Evolutionary conservation across 2,797 vertebrate genomes (phyloP), one percentile per base, ranked within the genome.

Genomic region (Falco biarmicus): DNA sequence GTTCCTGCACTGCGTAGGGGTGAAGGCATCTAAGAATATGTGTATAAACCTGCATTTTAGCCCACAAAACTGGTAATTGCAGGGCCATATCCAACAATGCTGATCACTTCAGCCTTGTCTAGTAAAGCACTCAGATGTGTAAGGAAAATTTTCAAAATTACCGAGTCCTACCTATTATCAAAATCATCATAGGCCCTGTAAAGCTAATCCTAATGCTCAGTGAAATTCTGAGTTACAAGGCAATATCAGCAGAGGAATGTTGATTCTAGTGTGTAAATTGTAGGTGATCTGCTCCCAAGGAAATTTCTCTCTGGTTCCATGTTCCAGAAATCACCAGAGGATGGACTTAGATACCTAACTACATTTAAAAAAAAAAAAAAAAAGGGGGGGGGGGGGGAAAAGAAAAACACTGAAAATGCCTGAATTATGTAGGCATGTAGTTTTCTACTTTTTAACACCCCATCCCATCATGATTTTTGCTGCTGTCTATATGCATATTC

Each of bases 261-360:
- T 54, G 47, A 73, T 29, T 43, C 64, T 77, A 31, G 21, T 74
- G 32, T 43, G 75, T 85, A 65, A 85, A 71, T 17, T 71, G 45
- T 64, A 48, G 43, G 9, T 53, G 25, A 79, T 82, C 39, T 90
- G 21, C 63, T 92, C 31, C 68, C 37, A 84, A 34, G 60, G 39
- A 93, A 75, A 76, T 84, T 88, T 29, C 29, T 73, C 20, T 84
- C 43, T 78, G 39, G 18, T 95, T 91, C 87, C 56, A 85, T 94
- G 78, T 96, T 96, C 87, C 68, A 80, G 59, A 34, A 88, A 79
- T 79, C 89, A 88, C 89, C 85, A 94, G 95, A 96, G 94, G 89
- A 68, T 97, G 89, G 83, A 89, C 83, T 95, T 96, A 84, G 80
- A 88, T 78, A 94, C 51, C 59, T 66, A 91, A 81, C 39, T 71